Evolutionary conservation across 2,797 vertebrate species (phyloP).

Genomic region (Oreonectes daqikongensis): DNA sequence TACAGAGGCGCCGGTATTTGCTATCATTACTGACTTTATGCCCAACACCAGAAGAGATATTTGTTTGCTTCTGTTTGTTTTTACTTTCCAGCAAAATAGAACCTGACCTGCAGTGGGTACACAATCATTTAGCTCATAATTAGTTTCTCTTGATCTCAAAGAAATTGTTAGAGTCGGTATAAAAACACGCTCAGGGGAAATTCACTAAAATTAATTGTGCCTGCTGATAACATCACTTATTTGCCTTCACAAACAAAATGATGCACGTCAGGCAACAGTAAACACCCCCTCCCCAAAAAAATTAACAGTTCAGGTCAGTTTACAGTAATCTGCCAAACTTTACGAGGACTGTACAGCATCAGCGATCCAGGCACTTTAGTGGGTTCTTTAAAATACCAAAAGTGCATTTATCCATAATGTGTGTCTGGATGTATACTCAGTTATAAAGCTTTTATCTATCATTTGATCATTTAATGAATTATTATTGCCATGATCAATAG

Average conservation of each 20-base stretch:
- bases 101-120: not conserved
- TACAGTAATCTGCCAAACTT: not conserved
- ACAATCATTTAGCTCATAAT: conserved; percentile 12
- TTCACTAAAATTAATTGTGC: conserved; percentile 1
- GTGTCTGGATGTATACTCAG: not conserved
- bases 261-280: not conserved
- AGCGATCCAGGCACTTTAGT: not conserved
- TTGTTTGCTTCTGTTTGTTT: not conserved
- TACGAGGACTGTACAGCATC: not conserved
- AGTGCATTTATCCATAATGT: not conserved
- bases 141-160: conserved; percentile 5
- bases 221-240: not conserved
- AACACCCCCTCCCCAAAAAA: not conserved
- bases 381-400: not conserved
- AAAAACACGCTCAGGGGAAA: not conserved
- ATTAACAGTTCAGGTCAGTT: not conserved
- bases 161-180: conserved; percentile 7
- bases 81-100: not conserved
- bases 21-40: conserved; percentile 13
- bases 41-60: not conserved
- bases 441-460: not conserved
- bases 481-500: not conserved
- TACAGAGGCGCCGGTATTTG: not conserved
- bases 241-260: not conserved
- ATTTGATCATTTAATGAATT: not conserved